A percentile compares a stretch with the other conserved stretches of the same genome.
phyloP scores from a whole-genome alignment of 2,797 vertebrate species.

The Chiloscyllium punctatum region DNA sequence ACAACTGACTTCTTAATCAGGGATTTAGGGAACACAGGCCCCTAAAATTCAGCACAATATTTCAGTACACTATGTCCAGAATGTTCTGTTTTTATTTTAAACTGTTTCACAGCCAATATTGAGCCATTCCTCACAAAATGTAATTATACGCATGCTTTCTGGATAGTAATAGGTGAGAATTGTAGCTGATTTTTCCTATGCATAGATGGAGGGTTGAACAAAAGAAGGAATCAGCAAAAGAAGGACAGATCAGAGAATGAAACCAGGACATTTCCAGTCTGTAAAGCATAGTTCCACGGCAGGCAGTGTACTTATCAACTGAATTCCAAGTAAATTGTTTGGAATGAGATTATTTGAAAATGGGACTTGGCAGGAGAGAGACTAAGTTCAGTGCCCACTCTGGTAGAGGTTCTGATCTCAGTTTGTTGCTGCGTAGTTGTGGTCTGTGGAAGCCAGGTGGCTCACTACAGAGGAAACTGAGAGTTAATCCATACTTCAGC shows the following conservation, averaged over 20 bases:
- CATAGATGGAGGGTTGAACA: background rate
- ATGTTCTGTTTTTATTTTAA: no score
- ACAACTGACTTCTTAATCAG: no score
- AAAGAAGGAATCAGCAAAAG: background rate
- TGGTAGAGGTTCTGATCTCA: background rate
- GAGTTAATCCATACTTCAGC: background rate
- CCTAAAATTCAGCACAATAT: no score
- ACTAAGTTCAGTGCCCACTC: background rate
- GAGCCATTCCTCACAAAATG: no score
- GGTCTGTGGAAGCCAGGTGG: background rate
- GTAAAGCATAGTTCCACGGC: background rate
- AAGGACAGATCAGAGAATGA: no score
- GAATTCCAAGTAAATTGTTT: slow-evolving; percentile 2
- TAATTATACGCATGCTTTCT: no score
- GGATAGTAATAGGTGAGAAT: background rate
- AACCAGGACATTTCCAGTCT: background rate
- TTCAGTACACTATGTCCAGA: no score
- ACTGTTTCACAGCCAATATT: no score
- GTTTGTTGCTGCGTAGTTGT: background rate
- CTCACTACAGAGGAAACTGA: background rate
- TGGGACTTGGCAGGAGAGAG: background rate
- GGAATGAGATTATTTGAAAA: background rate
- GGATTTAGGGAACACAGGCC: no score
- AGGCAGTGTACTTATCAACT: background rate
- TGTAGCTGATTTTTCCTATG: background rate